Conservation (phyloP, 2,888 invertebrate species). For the Pocota personata region DNA sequence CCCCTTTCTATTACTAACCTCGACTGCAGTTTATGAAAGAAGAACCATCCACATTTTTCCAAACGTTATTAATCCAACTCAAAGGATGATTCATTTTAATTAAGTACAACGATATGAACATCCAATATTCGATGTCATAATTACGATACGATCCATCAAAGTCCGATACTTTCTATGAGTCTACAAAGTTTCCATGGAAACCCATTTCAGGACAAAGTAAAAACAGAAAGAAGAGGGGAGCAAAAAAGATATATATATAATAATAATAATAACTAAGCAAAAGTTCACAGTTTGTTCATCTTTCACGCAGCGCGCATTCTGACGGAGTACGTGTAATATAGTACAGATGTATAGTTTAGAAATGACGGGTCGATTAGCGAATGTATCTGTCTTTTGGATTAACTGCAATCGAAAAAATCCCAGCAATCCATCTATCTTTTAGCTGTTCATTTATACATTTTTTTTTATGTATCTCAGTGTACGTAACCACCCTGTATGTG, state of each 20-base stretch:
- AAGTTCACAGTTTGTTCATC: constrained; percentile 60
- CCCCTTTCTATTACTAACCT: not conserved
- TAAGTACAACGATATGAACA: constrained; percentile 65
- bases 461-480: not conserved
- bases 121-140: constrained; percentile 69
- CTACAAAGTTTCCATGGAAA: constrained; percentile 60
- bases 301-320: constrained; percentile 42
- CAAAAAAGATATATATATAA: constrained; percentile 27
- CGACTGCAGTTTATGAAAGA: constrained; percentile 21
- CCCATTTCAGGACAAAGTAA: constrained; percentile 10
- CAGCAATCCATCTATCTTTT: constrained; percentile 61
- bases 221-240: not conserved
- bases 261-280: constrained; percentile 63
- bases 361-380: constrained; percentile 40
- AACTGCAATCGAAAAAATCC: constrained; percentile 59
- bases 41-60: not conserved
- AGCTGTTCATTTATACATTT: constrained; percentile 19
- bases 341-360: constrained; percentile 7
- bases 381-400: constrained; percentile 41
- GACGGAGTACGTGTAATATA: not conserved
- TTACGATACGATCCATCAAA: constrained; percentile 70
- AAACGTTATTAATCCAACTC: constrained; percentile 63
- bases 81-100: constrained; percentile 70
- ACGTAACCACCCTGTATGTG: not conserved
- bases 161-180: constrained; percentile 42